Evolutionary conservation across 2,888 invertebrate species (phyloP), one percentile per base, ranked within the genome.

Genomic region (Margaritifera margaritifera): DNA sequence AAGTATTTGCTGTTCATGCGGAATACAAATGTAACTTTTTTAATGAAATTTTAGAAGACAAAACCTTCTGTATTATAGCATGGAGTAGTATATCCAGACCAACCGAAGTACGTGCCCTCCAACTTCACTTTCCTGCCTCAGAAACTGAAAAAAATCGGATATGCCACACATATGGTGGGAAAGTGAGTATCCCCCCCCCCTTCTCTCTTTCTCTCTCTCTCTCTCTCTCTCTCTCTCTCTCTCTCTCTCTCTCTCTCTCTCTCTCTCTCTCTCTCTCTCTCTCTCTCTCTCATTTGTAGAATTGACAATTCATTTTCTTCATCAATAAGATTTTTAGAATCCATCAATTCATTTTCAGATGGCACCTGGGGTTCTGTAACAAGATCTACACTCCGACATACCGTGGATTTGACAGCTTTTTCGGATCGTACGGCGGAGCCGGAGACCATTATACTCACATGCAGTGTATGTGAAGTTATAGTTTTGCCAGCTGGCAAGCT

Each of bases 351-450:
- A 51, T 3, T 51, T 63, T 22, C 63, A 68, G 68, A 54, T 90
- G 90, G 90, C 90, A 90, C 80, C 72, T 90, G 60, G 90, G 90
- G 1, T 90, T 87, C 74, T 90, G 90, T 77, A 82, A 86, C 67
- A 80, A 83, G 70, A 82, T 84, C 6, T 89, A 85, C 69, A 82
- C 88, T 5, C 90, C 90, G 18, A 85, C 85, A 3, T 79, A 79
- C 55, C 78, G 90, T 11, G 90, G 90, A 11, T 90, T 90, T 73
- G 89, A 90, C 75, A 85, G 88, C n/a, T 90, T 89, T 69, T 86
- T 88, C 69, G 90, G 90, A 1, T 90, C 87, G 75, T 89, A 90
- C 73, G 85, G 84, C 55, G 84, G 86, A 8, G 69, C 71, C 62
- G 83, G 83, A 72, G 81, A 85, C 60, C 84, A 88, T 69, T 85